Conservation (phyloP, 2,113 vertebrate genomes). For the Pedetes capensis region DNA sequence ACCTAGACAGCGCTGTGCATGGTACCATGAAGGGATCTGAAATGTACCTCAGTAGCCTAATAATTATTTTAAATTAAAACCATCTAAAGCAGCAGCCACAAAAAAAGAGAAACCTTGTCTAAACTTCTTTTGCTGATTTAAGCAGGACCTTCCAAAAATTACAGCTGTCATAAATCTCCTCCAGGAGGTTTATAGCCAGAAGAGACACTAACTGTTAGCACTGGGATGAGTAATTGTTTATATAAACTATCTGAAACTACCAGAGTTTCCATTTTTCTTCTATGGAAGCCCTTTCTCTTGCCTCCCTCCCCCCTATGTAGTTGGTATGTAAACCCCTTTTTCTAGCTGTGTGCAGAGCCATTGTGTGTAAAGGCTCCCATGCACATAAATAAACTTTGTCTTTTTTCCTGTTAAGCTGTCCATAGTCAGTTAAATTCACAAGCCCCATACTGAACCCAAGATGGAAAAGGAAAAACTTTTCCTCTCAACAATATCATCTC, state of each 20-base stretch:
- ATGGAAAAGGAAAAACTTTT: not conserved
- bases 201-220: not conserved
- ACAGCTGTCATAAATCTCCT: not conserved
- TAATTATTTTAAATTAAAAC: not conserved
- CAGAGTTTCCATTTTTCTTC: not conserved
- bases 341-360: not conserved
- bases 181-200: not conserved
- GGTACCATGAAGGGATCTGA: not conserved
- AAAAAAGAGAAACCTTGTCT: not conserved
- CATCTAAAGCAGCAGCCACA: not conserved
- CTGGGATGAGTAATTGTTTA: not conserved
- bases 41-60: not conserved
- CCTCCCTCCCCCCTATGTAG: not conserved
- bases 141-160: not conserved
- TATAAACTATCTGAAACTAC: not conserved
- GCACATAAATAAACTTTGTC: not conserved
- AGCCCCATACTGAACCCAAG: not conserved
- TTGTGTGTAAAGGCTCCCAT: not conserved
- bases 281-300: not conserved
- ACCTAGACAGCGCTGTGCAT: not conserved
- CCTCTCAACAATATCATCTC: not conserved
- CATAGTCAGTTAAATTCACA: not conserved
- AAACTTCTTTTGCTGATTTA: constrained; percentile 15
- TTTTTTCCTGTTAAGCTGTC: not conserved
- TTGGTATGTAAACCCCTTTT: not conserved